Conservation (phyloP, 2,888 invertebrate species). For the Lypha dubia region DNA sequence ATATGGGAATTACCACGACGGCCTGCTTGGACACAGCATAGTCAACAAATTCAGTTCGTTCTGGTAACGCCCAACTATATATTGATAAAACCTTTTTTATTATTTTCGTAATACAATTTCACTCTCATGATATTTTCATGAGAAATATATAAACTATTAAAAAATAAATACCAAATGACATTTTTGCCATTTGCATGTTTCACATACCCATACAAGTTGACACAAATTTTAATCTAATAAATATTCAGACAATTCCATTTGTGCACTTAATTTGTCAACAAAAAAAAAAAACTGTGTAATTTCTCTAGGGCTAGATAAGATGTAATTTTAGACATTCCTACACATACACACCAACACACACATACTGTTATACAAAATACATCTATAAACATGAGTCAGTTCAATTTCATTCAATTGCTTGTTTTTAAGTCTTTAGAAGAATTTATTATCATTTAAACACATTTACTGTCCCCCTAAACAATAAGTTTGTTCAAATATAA, state of each 20-base stretch:
- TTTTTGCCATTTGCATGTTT: slow-evolving; percentile 7
- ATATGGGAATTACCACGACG: too few relatives aligned
- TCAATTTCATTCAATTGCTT: slow-evolving; percentile 7
- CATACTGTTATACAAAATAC: too few relatives aligned
- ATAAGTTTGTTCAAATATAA: slow-evolving; percentile 10
- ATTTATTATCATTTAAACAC: slow-evolving; percentile 21
- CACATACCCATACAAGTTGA: background rate
- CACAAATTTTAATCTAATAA: slow-evolving; percentile 7
- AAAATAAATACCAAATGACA: background rate
- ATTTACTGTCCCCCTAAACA: slow-evolving; percentile 1
- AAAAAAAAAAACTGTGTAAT: background rate
- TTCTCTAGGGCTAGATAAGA: slow-evolving; percentile 3
- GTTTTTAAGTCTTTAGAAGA: background rate
- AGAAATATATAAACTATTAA: too few relatives aligned
- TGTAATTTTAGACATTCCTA: background rate
- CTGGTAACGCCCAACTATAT: too few relatives aligned
- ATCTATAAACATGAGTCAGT: too few relatives aligned
- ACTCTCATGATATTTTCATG: too few relatives aligned
- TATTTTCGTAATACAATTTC: too few relatives aligned
- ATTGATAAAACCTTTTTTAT: too few relatives aligned
- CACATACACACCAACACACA: background rate
- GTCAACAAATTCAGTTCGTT: too few relatives aligned
- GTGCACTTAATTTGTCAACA: slow-evolving; percentile 23
- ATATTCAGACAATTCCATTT: slow-evolving; percentile 5
- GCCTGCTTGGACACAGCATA: too few relatives aligned